Base-by-base conservation (phyloP, 2,888 invertebrate species). In the Parnassius smintheus region DNA sequence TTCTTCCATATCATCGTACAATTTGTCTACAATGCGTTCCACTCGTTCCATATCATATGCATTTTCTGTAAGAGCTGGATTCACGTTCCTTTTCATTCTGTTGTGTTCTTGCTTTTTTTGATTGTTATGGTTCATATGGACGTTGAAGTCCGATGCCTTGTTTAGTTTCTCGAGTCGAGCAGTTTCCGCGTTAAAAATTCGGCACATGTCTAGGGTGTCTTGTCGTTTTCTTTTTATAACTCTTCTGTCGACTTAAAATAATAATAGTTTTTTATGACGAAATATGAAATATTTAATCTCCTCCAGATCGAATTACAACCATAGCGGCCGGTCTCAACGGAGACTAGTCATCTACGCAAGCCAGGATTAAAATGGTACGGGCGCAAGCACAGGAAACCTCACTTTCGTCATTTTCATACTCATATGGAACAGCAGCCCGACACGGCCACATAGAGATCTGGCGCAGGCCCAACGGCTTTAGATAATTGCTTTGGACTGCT, bases 131-230 rank as follows among this genome's bases (percentile, higher is more conserved):
- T 65, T 50, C 12, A 46, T 9, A 58, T 51, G 50, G 61, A 49
- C 58, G 9, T 65, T 68, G 10, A n/a, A 61, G 44, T 52, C 62
- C 62, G 9, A 35, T 46, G 56, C 63, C 35, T 44, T 64, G 45
- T 61, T 58, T 18, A 55, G n/a, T 42, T 54, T 51, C 56, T 65
- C 53, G 3, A 72, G 52, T 11, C 72, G 75, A 8, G 75, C 66
- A n/a, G 73, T 80, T 68, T 86, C 85, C 48, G 76, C 78, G 35
- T 77, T 83, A 63, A 89, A 91, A 41, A 87, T 74, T 12, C 77
- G 74, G 61, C 91, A 91, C 81, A 90, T 83, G 3, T 91, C 89
- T 46, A 86, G 64, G 0, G 86, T 90, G 61, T 91, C 86, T 72
- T 86, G 83, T 0, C 91, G 82, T 71, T 86, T 84, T 62, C 72